phyloP scores from a whole-genome alignment of 37 sponge, comb jelly and placozoan species.

The Haliclona indistincta region DNA sequence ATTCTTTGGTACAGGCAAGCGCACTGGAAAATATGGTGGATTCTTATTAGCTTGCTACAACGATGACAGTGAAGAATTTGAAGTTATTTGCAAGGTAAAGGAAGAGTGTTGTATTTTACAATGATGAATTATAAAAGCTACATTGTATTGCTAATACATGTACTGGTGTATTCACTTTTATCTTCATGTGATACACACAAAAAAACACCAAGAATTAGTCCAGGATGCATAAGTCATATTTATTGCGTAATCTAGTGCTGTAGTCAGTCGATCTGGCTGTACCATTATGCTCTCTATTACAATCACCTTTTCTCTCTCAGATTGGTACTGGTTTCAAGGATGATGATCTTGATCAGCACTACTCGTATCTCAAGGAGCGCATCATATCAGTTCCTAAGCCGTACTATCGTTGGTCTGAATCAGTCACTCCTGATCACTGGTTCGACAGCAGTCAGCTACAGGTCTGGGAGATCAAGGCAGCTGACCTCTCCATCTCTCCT shows the following conservation, averaged over 20 bases:
- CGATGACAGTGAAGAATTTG: conserved; percentile 90
- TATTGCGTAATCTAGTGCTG: too few species aligned
- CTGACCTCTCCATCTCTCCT: conserved; percentile 96
- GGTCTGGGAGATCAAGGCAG: conserved; percentile 99
- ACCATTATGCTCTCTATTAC: neutral
- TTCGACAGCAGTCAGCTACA: conserved; percentile 91
- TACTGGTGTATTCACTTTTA: too few species aligned
- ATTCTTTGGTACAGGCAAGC: conserved; percentile 94
- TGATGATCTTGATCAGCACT: conserved; percentile 84
- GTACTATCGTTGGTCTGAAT: conserved; percentile 83
- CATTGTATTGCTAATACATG: too few species aligned
- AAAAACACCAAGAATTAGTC: too few species aligned
- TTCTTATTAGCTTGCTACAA: conserved; percentile 97
- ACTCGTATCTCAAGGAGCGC: conserved; percentile 77
- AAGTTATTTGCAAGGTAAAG: conserved; percentile 95
- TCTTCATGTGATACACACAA: too few species aligned
- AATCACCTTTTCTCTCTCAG: conserved; percentile 19
- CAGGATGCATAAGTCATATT: too few species aligned
- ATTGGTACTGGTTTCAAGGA: conserved; percentile 99
- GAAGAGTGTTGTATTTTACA: too few species aligned
- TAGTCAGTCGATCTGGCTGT: too few species aligned
- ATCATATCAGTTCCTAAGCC: conserved; percentile 71
- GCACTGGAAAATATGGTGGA: conserved; percentile 94
- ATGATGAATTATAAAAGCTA: too few species aligned
- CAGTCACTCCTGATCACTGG: conserved; percentile 88